Evolutionary conservation across 1,140 invertebrate species (phyloP).

Genomic region (Hylaeus anthracinus): DNA sequence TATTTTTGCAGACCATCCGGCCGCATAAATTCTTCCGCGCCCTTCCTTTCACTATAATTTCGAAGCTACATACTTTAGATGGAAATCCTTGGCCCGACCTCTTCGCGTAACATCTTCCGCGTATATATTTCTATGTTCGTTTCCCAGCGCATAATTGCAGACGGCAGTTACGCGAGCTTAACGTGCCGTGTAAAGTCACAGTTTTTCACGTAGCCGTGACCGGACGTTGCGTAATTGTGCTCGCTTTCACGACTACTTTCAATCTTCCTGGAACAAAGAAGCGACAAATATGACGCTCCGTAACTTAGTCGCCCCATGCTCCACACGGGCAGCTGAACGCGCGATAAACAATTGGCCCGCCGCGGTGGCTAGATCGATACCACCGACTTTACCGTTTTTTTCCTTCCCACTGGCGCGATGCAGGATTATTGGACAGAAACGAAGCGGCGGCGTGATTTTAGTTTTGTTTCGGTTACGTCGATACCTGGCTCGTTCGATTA

Average conservation of each 20-base stretch:
- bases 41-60: not conserved
- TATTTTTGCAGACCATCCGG: not conserved
- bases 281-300: slow-evolving; percentile 5
- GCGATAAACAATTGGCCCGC: slow-evolving; percentile 2
- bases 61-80: not conserved
- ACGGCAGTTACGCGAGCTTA: slow-evolving; percentile 73
- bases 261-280: slow-evolving; percentile 30
- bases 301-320: too few relatives aligned
- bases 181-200: slow-evolving; percentile 74
- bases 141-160: slow-evolving; percentile 71
- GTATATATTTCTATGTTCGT: slow-evolving; percentile 54
- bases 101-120: not conserved
- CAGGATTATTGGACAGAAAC: slow-evolving; percentile 19
- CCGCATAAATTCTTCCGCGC: not conserved
- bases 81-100: not conserved
- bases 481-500: slow-evolving; percentile 6
- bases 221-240: slow-evolving; percentile 72
- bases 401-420: not conserved
- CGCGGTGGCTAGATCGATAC: not conserved
- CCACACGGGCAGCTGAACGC: not conserved
- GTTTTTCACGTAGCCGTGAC: slow-evolving; percentile 71
- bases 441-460: slow-evolving; percentile 8
- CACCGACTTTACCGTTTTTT: not conserved
- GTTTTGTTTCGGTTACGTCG: not conserved
- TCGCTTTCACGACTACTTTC: slow-evolving; percentile 45